These are phyloP conservation scores for Lindbergichthys nudifrons DNA, from an alignment of 2,797 vertebrate genomes.

Conservation along the genomic window DNA sequence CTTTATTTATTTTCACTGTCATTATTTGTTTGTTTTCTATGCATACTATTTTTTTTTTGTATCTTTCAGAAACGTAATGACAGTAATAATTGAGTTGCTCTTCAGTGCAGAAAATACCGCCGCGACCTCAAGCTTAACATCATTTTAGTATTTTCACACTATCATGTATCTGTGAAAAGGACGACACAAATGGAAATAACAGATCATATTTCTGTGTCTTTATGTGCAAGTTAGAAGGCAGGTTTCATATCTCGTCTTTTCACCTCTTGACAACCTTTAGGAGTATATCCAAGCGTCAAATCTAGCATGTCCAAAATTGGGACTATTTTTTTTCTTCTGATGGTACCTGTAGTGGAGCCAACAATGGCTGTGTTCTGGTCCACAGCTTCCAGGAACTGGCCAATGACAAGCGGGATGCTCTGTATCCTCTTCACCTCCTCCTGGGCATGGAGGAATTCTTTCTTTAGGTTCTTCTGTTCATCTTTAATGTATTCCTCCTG, in stretches of 20 bases:
- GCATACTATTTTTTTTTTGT: neutral
- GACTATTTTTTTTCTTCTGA: neutral
- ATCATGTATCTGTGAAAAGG: neutral
- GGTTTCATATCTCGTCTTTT: neutral
- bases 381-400: constrained; percentile 95
- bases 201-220: neutral
- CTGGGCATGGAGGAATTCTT: constrained; percentile 95
- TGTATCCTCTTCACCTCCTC: constrained; percentile 97
- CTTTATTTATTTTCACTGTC: constrained; percentile 16
- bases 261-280: neutral
- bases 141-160: neutral
- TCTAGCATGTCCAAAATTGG: too few species aligned
- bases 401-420: constrained; percentile 95
- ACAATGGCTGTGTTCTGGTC: constrained; percentile 97
- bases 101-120: neutral
- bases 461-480: constrained; percentile 96
- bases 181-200: neutral
- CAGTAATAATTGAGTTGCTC: neutral
- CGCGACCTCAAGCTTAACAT: neutral
- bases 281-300: neutral
- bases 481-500: constrained; percentile 98
- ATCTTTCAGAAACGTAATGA: neutral
- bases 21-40: neutral
- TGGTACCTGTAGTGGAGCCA: constrained; percentile 92
- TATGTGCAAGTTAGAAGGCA: neutral